Base-by-base conservation (phyloP, 2,113 vertebrate species). In the Capra hircus region DNA sequence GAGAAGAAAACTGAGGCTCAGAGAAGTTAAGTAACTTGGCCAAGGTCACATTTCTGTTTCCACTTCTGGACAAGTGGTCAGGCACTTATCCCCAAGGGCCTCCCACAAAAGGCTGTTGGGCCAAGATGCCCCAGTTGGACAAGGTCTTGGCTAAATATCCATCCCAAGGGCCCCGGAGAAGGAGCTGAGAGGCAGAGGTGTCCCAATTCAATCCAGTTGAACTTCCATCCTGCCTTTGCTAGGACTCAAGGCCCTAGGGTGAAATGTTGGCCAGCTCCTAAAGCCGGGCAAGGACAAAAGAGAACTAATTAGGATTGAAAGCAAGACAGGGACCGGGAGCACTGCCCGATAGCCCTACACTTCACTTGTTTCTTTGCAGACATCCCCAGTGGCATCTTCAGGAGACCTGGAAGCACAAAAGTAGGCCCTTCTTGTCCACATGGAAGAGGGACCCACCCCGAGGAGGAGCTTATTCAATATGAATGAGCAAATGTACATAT, bases 121-220 rank as follows among this genome's bases (percentile, higher is more conserved):
- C 97, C 98, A 96, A 97, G 98, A 98, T 2, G 98, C 98, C 98
- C 98, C 98, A 90, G 98, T 97, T 98, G 96, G 95, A 97, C 97
- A 94, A 95, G 97, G 87, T 98, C 96, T 97, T 98, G 97, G 98
- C 97, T 97, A 89, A 96, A 94, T 60, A 53, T 74, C 88, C 53
- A 50, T 74, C 96, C 85, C 95, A 97, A 97, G 98, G 97, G 89
- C 82, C 88, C 16, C 62, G 14, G 91, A 94, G 95, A 89, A 94
- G 96, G 97, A 95, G 97, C 98, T 98, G 96, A 98, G 96, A 95
- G 98, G 98, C 98, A 99, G 97, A 98, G 98, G 98, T 9, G 98
- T 98, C 98, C 99, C 98, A 98, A 98, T 99, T 99, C 99, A 98
- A 98, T 98, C 99, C 97, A 93, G 94, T 94, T 96, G 98, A 98